Conservation (phyloP, 2,888 invertebrate species). For the Leptinotarsa juncta region DNA sequence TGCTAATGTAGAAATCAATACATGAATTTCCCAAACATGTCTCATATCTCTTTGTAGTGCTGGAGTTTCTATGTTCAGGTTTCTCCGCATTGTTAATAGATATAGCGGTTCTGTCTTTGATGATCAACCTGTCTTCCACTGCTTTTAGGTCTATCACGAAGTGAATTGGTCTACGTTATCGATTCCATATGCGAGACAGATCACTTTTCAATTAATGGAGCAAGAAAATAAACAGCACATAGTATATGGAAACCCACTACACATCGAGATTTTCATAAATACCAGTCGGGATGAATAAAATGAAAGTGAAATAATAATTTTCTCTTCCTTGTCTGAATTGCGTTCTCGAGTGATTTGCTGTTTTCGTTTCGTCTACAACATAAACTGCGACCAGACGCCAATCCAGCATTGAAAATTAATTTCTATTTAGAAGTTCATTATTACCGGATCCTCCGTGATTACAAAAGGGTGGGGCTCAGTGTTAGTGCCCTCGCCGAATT, state of each 20-base stretch:
- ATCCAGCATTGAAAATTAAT: conserved; percentile 4
- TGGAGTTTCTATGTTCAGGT: too few relatives aligned
- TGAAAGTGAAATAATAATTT: not conserved
- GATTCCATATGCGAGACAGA: too few relatives aligned
- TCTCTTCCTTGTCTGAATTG: not conserved
- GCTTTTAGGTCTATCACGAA: too few relatives aligned
- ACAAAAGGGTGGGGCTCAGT: conserved; percentile 4
- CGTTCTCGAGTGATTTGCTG: not conserved
- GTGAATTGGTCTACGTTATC: too few relatives aligned
- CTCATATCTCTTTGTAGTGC: too few relatives aligned
- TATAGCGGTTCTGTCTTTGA: too few relatives aligned
- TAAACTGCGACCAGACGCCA: not conserved
- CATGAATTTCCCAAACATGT: too few relatives aligned
- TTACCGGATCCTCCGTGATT: conserved; percentile 3
- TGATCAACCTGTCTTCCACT: too few relatives aligned
- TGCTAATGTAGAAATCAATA: too few relatives aligned
- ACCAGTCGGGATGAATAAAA: not conserved
- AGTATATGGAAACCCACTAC: not conserved
- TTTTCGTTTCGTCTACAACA: not conserved
- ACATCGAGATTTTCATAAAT: not conserved
- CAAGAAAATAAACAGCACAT: too few relatives aligned
- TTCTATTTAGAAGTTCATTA: conserved; percentile 2
- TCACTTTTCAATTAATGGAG: too few relatives aligned
- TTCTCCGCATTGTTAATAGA: too few relatives aligned
- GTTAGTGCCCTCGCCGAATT: not conserved